Percentiles rank a stretch among this genome's conserved stretches.
Evolutionary conservation across 2,113 vertebrate genomes (phyloP).

Genomic region (Dipodomys ordii): DNA sequence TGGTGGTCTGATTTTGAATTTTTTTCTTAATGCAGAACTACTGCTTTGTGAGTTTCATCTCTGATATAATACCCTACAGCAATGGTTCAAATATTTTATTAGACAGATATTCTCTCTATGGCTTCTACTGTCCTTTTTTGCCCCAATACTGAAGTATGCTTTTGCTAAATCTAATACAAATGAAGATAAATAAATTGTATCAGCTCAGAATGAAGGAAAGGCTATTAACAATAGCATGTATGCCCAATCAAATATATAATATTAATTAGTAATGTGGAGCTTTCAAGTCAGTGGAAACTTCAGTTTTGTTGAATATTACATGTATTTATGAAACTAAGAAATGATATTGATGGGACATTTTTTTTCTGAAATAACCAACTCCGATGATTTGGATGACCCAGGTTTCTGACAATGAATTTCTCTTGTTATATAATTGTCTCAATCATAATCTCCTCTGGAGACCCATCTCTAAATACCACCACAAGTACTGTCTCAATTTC

Average conservation of each 20-base stretch:
- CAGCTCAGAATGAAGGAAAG: neutral
- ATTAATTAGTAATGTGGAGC: neutral
- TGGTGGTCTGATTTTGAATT: constrained; percentile 3
- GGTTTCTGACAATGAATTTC: neutral
- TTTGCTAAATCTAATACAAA: neutral
- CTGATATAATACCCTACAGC: neutral
- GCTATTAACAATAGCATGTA: neutral
- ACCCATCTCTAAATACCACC: neutral
- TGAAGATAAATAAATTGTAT: constrained; percentile 6
- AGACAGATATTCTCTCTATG: neutral
- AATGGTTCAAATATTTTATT: constrained; percentile 6
- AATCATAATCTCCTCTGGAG: neutral
- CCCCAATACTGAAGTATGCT: neutral
- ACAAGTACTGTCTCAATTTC: neutral
- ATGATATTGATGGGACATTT: neutral
- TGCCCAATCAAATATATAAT: neutral
- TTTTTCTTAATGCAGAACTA: constrained; percentile 45
- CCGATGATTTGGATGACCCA: neutral
- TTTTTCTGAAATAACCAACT: neutral
- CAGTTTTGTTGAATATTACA: constrained; percentile 19
- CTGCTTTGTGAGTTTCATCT: constrained; percentile 56
- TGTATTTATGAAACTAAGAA: constrained; percentile 30
- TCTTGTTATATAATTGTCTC: neutral
- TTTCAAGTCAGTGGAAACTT: no score
- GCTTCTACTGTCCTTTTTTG: neutral